Conservation (phyloP, 2,113 vertebrate species). For the Gallinago undulata region DNA sequence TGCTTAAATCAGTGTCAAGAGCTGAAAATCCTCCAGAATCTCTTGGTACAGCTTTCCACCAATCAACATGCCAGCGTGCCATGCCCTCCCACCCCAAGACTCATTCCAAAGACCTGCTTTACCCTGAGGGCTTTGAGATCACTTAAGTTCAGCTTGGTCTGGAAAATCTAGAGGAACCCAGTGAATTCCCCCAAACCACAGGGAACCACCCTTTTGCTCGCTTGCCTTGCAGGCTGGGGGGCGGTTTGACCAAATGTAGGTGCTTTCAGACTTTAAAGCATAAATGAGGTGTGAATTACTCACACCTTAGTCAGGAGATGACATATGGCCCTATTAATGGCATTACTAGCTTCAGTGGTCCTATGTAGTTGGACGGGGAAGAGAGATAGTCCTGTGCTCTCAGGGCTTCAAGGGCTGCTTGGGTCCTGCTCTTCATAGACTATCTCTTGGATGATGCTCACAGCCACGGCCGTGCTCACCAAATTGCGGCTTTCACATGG, state of each 20-base stretch:
- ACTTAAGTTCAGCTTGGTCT: background rate
- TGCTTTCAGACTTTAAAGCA: background rate
- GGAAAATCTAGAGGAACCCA: background rate
- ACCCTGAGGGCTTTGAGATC: background rate
- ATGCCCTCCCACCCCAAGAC: background rate
- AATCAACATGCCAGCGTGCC: fast-evolving
- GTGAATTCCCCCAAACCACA: fast-evolving
- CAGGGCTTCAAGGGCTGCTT: background rate
- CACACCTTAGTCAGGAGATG: background rate
- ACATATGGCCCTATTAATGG: background rate
- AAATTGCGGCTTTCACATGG: background rate
- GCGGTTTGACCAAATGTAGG: background rate
- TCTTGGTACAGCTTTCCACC: background rate
- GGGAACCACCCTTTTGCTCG: background rate
- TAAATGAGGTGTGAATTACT: background rate
- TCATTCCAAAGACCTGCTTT: background rate
- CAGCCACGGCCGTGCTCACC: fast-evolving
- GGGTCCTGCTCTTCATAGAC: background rate
- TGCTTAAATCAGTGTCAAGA: background rate
- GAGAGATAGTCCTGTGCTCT: background rate
- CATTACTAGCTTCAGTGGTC: background rate
- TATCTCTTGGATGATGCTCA: background rate
- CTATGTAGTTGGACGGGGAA: fast-evolving
- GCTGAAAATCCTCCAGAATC: background rate
- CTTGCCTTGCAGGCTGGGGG: background rate